phyloP scores from a whole-genome alignment of 2,113 vertebrate genomes.

The Trematocara stigmaticum region DNA sequence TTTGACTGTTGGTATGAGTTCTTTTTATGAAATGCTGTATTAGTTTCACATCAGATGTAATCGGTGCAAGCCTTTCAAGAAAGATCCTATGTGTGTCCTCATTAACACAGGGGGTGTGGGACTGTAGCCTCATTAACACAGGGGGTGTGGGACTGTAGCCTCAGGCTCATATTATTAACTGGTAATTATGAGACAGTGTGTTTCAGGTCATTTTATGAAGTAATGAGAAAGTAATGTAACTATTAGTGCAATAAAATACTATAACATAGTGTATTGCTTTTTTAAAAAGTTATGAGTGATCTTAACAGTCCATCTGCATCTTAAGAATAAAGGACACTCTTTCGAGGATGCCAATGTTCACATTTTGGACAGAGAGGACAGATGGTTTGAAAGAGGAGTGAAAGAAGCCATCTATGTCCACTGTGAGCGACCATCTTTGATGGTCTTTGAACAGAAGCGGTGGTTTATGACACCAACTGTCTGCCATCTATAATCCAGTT shows the following conservation, averaged over 20 bases:
- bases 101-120: background rate
- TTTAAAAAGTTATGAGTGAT: background rate
- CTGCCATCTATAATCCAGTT: background rate
- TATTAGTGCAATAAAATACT: background rate
- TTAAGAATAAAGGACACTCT: background rate
- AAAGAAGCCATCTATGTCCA: background rate
- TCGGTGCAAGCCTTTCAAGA: background rate
- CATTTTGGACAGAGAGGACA: background rate
- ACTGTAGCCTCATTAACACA: background rate
- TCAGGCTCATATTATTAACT: background rate
- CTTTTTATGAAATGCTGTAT: background rate
- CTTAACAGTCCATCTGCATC: background rate
- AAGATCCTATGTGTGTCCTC: background rate
- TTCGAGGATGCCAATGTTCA: background rate
- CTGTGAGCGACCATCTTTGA: background rate
- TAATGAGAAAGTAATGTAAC: background rate
- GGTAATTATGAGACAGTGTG: background rate
- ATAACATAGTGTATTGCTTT: background rate
- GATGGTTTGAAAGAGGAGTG: background rate
- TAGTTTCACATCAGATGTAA: background rate
- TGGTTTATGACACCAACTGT: rapidly evolving
- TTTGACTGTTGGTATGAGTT: background rate
- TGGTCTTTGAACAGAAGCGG: background rate
- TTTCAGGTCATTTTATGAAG: background rate
- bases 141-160: background rate